Evolutionary conservation across 2,113 vertebrate genomes (phyloP).

Genomic region (Panthera uncia): DNA sequence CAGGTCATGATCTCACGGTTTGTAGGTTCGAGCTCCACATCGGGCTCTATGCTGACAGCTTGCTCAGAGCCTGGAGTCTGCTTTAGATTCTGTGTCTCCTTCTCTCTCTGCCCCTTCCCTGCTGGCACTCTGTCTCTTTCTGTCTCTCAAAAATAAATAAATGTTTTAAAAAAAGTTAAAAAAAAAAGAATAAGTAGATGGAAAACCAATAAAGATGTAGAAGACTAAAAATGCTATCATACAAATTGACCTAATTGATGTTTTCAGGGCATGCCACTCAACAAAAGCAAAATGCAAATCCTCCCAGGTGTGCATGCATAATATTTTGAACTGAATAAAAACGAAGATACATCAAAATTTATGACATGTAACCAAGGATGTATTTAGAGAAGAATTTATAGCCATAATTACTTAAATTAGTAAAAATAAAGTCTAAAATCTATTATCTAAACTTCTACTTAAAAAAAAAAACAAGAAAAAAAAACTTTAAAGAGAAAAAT

Average conservation of each 20-base stretch:
- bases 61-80: too few species aligned
- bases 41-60: too few species aligned
- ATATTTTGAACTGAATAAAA: constrained; percentile 3
- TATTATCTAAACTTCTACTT: not conserved
- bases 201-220: not conserved
- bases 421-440: not conserved
- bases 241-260: not conserved
- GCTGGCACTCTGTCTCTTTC: too few species aligned
- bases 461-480: not conserved
- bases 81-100: too few species aligned
- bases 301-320: not conserved
- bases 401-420: not conserved
- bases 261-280: not conserved
- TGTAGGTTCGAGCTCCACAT: too few species aligned
- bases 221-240: not conserved
- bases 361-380: not conserved
- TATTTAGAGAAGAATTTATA: not conserved
- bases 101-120: too few species aligned
- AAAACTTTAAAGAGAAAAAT: not conserved
- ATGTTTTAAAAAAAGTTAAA: too few species aligned
- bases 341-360: not conserved
- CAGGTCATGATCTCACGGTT: too few species aligned
- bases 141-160: too few species aligned
- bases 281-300: not conserved
- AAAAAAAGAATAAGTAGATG: not conserved